Evolutionary conservation across 2,888 invertebrate species (phyloP), one percentile per base, ranked within the genome.

Genomic region (Sinhomidia bicolor): DNA sequence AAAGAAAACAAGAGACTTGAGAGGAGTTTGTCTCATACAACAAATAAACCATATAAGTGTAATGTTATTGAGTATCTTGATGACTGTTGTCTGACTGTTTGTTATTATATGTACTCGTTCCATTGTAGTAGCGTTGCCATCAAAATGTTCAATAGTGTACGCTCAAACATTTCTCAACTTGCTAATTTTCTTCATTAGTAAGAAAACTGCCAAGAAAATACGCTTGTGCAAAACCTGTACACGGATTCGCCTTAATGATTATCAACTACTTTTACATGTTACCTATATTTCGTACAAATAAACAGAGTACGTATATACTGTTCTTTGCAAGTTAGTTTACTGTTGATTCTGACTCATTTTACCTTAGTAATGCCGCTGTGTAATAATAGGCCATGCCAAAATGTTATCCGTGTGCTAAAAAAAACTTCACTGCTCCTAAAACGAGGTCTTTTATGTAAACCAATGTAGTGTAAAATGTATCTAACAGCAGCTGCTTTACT

Each of bases 311-410:
- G n/a, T n/a, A n/a, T n/a, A n/a, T 54, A 54, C 54, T 54, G 54
- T 54, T 47, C 10, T 14, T 47, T 36, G 7, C 36, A 36, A 36
- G 36, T 36, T 36, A 9, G 12, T 47, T 14, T 44, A 47, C 23
- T 51, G 47, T 14, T 23, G 44, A 36, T 14, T 60, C 47, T 81
- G 65, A 65, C 65, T 65, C 81, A 68, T 81, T n/a, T 80, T 80
- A 44, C 14, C 41, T 26, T 32, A 74, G 80, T 36, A 36, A 4
- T 62, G 12, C 62, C 29, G 3, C 29, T 23, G 60, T 26, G 17
- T n/a, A 79, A 79, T 60, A 79, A 79, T 60, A 79, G 17, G 29
- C 81, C 81, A 29, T 81, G 51, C 41, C 26, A 81, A 60, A 62
- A 32, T 44, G 5, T 29, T 26, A 62, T 12, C 26, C n/a, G 36